Evolutionary conservation across 2,888 invertebrate species (phyloP).

Genomic region (Oscheius sp.): DNA sequence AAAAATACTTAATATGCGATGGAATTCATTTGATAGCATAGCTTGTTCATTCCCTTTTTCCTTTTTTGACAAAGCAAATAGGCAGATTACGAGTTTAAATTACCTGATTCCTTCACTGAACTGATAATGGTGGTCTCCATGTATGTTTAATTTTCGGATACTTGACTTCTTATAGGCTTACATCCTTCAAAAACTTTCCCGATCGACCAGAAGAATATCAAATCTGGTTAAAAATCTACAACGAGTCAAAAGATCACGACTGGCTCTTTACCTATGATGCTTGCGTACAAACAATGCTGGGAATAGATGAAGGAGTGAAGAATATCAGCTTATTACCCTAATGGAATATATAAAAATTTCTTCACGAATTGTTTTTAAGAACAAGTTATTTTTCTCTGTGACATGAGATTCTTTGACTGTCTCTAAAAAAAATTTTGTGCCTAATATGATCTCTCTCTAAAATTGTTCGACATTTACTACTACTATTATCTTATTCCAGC

Average conservation of each 20-base stretch:
- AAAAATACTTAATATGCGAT: neutral
- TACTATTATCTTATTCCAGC: no score
- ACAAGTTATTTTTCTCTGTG: no score
- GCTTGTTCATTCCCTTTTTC: no score
- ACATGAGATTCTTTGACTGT: no score
- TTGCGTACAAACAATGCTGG: slow-evolving; percentile 54
- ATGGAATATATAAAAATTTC: no score
- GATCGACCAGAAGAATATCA: slow-evolving; percentile 25
- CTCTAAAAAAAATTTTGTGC: no score
- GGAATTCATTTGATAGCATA: neutral
- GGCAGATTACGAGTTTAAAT: slow-evolving; percentile 40
- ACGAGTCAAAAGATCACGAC: slow-evolving; percentile 38
- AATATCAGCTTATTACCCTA: neutral
- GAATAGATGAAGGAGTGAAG: slow-evolving; percentile 18
- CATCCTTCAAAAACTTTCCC: slow-evolving; percentile 34
- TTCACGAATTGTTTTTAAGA: no score
- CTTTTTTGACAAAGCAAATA: no score
- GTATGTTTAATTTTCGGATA: neutral
- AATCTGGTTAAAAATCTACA: slow-evolving; percentile 40
- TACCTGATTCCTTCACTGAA: slow-evolving; percentile 45
- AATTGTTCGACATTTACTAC: no score
- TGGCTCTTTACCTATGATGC: slow-evolving; percentile 59
- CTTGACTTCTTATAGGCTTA: slow-evolving; percentile 29
- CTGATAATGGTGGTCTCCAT: slow-evolving; percentile 51
- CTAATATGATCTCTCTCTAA: no score